A percentile compares a stretch with the other conserved stretches of the same genome.
These are phyloP conservation scores for Seriola dumerili DNA, from an alignment of 2,113 vertebrate genomes.

Conservation along the genomic window DNA sequence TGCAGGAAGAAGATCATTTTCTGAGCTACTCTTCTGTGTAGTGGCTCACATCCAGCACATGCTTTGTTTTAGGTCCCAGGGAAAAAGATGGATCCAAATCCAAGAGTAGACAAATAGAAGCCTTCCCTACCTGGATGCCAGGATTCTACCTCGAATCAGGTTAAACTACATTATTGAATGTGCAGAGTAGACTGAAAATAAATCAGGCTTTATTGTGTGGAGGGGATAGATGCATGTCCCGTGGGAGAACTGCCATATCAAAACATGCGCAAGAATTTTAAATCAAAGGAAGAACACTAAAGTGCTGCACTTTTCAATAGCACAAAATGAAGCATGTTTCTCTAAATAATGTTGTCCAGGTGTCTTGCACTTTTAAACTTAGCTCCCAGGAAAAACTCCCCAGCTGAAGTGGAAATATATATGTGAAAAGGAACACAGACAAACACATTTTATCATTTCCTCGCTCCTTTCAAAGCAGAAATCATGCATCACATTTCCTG, in stretches of 20 bases:
- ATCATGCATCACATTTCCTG: slow-evolving; percentile 41
- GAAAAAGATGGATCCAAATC: slow-evolving; percentile 68
- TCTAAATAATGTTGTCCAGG: slow-evolving; percentile 58
- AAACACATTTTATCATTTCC: slow-evolving; percentile 46
- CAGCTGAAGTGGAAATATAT: slow-evolving; percentile 28
- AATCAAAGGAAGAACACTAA: slow-evolving; percentile 56
- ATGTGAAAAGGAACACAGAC: slow-evolving; percentile 33
- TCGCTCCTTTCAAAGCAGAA: slow-evolving; percentile 45
- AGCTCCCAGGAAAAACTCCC: slow-evolving; percentile 32
- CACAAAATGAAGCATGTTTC: slow-evolving; percentile 30
- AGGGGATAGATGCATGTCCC: slow-evolving; percentile 62
- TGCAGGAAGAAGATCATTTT: slow-evolving; percentile 75
- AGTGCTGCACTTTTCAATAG: slow-evolving; percentile 51
- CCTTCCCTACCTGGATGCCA: slow-evolving; percentile 69
- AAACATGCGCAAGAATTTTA: slow-evolving; percentile 61
- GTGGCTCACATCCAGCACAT: slow-evolving; percentile 75
- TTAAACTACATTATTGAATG: slow-evolving; percentile 70
- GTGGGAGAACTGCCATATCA: slow-evolving; percentile 51
- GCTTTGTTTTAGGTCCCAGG: slow-evolving; percentile 78
- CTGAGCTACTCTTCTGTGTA: slow-evolving; percentile 73
- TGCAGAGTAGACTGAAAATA: slow-evolving; percentile 69
- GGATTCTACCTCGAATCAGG: slow-evolving; percentile 62
- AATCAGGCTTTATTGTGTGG: slow-evolving; percentile 70
- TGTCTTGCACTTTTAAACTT: slow-evolving; percentile 51
- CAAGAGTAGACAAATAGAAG: slow-evolving; percentile 71